Evolutionary conservation across 2,797 vertebrate genomes (phyloP).

Genomic region (Betta splendens): DNA sequence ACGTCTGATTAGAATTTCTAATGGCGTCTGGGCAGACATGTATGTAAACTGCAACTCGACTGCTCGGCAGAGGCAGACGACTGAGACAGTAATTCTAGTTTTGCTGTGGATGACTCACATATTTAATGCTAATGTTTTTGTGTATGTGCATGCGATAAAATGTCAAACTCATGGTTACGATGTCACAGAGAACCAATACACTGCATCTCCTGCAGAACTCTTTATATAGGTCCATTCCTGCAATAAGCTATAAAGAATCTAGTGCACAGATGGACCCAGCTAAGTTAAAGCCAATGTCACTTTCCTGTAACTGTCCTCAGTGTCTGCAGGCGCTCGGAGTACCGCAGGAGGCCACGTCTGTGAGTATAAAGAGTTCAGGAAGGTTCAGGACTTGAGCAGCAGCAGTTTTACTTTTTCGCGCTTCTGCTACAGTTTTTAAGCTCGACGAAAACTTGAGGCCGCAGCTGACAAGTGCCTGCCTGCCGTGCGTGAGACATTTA

Average conservation of each 20-base stretch:
- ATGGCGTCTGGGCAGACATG: too few relatives aligned
- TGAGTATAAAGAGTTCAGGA: not conserved
- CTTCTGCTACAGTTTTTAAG: not conserved
- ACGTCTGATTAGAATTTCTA: too few relatives aligned
- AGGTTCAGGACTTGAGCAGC: not conserved
- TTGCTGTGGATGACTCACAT: conserved; percentile 1
- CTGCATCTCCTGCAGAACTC: conserved; percentile 9
- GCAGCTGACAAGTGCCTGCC: not conserved
- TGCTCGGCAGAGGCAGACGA: too few relatives aligned
- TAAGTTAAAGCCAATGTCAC: conserved; percentile 34
- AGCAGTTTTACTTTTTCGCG: not conserved
- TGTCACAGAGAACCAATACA: not conserved
- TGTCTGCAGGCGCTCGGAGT: not conserved
- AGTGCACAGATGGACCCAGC: conserved; percentile 45
- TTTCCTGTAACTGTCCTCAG: conserved; percentile 18
- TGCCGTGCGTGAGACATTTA: not conserved
- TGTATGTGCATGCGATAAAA: conserved; percentile 5
- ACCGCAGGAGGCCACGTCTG: conserved; percentile 1
- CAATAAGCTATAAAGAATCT: conserved; percentile 53
- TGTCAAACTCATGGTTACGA: not conserved
- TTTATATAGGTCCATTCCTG: conserved; percentile 36
- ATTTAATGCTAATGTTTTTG: not conserved
- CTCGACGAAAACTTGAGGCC: not conserved
- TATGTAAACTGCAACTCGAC: too few relatives aligned
- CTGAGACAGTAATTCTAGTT: too few relatives aligned